Evolutionary conservation across 2,888 invertebrate genomes (phyloP), one percentile per base, ranked within the genome.

Genomic region (Drosophila percnosoma): DNA sequence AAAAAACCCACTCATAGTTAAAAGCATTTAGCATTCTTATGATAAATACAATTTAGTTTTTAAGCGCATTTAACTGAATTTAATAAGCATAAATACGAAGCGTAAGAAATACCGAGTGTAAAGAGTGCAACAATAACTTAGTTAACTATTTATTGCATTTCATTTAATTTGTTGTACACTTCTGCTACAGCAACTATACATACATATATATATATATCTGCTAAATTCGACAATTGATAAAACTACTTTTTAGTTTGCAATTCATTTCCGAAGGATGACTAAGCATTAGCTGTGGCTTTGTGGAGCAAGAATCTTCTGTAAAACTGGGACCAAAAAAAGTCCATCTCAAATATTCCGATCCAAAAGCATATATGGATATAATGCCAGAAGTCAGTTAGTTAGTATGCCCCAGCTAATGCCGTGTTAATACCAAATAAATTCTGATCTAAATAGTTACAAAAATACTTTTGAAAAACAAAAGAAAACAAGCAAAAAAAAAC

Each of bases 21-120:
- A 72, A 63, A 49, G 83, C 87, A 88, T 80, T 79, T 72, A 73
- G 85, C 72, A 86, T 40, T 81, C 72, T 38, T 61, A 52, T 54
- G 61, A 70, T 77, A 73, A 67, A 69, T 83, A 86, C 73, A 75
- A 66, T 68, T 49, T 83, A 82, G 72, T 62, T 34, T 18, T 13
- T 83, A 83, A 80, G 89, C 66, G 73, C 66, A 82, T 77, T 82
- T 66, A 81, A 73, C 82, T 65, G 82, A 88, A 83, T 88, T 83
- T 83, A 88, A 86, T 73, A 63, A 42, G n/a, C 13, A 54, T 55
- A 53, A 48, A 59, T 34, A 63, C n/a, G 34, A 21, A 38, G 15
- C 27, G 48, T 61, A 55, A 68, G 70, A n/a, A 67, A 11, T 34
- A 31, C n/a, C 18, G 48, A 52, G 48, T 64, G 77, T 52, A 58